Evolutionary conservation across 2,797 vertebrate genomes (phyloP).

Genomic region (Cyprinodon diabolis): DNA sequence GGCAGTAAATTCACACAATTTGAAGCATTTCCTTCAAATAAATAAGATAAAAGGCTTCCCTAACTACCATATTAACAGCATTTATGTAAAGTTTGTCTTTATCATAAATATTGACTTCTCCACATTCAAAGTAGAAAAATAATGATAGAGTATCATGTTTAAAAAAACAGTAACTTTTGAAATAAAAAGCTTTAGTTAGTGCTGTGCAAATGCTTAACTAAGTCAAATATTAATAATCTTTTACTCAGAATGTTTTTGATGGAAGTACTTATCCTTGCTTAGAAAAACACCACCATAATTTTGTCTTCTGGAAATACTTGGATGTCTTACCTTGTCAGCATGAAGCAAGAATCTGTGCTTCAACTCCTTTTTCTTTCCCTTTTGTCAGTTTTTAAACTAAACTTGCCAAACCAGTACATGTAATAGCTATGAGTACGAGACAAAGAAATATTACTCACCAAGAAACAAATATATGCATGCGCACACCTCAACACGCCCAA

Average conservation of each 20-base stretch:
- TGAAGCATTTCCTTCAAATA: not conserved
- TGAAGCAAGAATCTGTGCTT: constrained; percentile 14
- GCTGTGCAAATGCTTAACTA: not conserved
- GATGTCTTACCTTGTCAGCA: constrained; percentile 52
- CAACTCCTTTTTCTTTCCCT: not conserved
- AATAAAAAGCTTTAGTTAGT: not conserved
- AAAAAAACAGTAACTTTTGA: not conserved
- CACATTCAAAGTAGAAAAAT: not conserved
- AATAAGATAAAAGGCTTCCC: not conserved
- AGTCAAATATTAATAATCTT: not conserved
- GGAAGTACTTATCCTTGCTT: not conserved
- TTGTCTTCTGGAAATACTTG: not conserved
- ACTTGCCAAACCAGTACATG: constrained; percentile 65
- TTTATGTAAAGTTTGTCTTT: too few relatives aligned
- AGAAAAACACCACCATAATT: not conserved
- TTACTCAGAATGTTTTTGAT: not conserved
- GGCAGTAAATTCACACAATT: not conserved
- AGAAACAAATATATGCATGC: not conserved
- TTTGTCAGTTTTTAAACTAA: constrained; percentile 22
- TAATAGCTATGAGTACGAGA: constrained; percentile 6
- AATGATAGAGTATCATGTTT: not conserved
- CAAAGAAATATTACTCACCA: not conserved
- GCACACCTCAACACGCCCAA: not conserved
- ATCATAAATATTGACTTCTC: not conserved
- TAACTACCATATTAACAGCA: not conserved